A percentile compares a stretch with the other conserved stretches of the same genome.
Conservation (phyloP, 2,113 vertebrate genomes). For the Oophaga pumilio region DNA sequence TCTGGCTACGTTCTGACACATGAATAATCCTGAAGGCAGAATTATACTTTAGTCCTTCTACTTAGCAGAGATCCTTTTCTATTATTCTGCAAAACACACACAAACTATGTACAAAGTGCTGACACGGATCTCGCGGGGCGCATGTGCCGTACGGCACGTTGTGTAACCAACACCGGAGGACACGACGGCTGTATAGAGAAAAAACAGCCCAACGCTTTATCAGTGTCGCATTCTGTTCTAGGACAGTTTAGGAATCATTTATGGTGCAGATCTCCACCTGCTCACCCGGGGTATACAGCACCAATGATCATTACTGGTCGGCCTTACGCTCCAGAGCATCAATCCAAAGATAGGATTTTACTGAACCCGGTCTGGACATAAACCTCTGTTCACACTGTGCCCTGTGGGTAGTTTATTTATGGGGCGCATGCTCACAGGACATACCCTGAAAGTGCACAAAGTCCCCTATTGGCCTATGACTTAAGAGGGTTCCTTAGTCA, state of each 20-base stretch:
- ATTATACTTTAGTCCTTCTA: neutral
- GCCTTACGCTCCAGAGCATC: too few species aligned
- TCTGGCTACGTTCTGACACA: slow-evolving; percentile 4
- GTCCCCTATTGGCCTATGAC: too few species aligned
- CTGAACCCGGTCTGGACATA: too few species aligned
- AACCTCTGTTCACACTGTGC: too few species aligned
- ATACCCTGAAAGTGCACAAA: too few species aligned
- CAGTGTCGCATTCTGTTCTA: neutral
- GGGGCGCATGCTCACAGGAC: too few species aligned
- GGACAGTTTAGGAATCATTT: neutral
- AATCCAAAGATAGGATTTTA: too few species aligned
- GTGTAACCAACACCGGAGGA: neutral
- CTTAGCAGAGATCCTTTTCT: neutral
- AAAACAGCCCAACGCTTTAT: neutral
- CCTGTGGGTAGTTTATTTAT: too few species aligned
- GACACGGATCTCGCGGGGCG: neutral
- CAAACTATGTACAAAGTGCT: neutral
- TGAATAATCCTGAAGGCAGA: slow-evolving; percentile 21
- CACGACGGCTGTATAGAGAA: neutral
- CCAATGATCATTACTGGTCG: neutral
- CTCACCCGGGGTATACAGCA: neutral
- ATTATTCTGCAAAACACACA: neutral
- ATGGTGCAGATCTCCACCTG: neutral
- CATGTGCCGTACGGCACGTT: neutral
- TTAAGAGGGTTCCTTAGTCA: too few species aligned